Evolutionary conservation across 2,113 vertebrate species (phyloP).

Genomic region (Mormyrus iriodes): DNA sequence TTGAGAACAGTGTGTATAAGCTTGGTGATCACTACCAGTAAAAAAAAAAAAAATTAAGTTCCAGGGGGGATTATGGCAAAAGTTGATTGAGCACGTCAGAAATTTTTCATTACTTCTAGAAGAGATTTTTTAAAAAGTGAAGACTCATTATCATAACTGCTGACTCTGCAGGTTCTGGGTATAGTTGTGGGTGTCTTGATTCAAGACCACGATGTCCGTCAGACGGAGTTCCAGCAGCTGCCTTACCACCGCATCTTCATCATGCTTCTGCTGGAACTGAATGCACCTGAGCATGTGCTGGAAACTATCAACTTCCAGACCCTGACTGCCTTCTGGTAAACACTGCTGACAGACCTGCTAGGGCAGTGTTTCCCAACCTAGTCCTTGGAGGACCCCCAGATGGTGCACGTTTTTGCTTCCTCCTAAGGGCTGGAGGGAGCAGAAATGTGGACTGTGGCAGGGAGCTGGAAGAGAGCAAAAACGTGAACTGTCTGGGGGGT

Average conservation of each 20-base stretch:
- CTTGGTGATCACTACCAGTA: not conserved
- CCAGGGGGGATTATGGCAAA: not conserved
- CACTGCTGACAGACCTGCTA: not conserved
- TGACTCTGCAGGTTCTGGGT: conserved; percentile 75
- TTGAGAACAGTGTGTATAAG: not conserved
- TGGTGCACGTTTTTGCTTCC: not conserved
- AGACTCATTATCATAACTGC: not conserved
- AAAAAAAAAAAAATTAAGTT: not conserved
- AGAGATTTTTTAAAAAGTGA: not conserved
- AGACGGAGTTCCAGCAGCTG: conserved; percentile 96
- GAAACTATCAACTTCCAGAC: conserved; percentile 99
- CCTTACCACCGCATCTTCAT: conserved; percentile 98
- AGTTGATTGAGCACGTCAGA: not conserved
- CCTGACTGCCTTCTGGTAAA: conserved; percentile 94
- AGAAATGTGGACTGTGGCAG: not conserved
- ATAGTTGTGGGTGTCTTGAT: conserved; percentile 96
- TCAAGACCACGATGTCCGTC: conserved; percentile 94
- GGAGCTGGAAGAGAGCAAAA: not conserved
- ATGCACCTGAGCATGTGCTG: conserved; percentile 93
- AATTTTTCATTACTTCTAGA: not conserved
- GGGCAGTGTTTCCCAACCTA: not conserved
- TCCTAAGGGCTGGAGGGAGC: not conserved
- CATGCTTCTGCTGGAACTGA: conserved; percentile 95
- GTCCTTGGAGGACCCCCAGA: not conserved
- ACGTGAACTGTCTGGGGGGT: not conserved